Conservation (phyloP, 2,113 vertebrate species). For the Stegastes partitus region DNA sequence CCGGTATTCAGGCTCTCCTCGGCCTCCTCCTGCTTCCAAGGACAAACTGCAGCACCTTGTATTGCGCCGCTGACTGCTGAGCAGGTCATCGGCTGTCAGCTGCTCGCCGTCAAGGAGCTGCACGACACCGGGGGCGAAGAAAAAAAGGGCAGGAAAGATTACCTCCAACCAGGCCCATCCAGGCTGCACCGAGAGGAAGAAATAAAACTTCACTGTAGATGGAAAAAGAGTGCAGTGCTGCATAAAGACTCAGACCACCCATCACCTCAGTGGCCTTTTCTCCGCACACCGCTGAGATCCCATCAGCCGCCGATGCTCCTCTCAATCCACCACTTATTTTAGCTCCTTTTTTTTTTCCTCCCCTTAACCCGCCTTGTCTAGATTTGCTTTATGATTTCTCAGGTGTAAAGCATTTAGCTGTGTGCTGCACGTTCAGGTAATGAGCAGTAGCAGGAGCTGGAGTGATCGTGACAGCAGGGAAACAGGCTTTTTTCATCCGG, state of each 20-base stretch:
- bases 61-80: constrained; percentile 42
- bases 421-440: constrained; percentile 54
- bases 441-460: constrained; percentile 38
- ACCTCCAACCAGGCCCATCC: constrained; percentile 46
- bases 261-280: neutral
- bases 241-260: constrained; percentile 44
- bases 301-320: constrained; percentile 13
- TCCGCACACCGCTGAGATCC: constrained; percentile 35
- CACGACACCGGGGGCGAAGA: constrained; percentile 18
- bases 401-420: constrained; percentile 42
- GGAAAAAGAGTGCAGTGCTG: constrained; percentile 19
- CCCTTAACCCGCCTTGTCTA: constrained; percentile 5
- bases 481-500: constrained; percentile 30
- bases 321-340: constrained; percentile 1
- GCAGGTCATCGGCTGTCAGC: constrained; percentile 61
- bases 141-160: constrained; percentile 34
- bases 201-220: neutral
- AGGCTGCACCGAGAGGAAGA: neutral
- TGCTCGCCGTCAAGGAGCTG: constrained; percentile 48
- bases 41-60: constrained; percentile 55
- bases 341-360: neutral
- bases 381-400: constrained; percentile 32
- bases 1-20: constrained; percentile 9
- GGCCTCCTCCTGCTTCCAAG: constrained; percentile 63
- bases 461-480: constrained; percentile 38